Conservation (phyloP, 2,113 vertebrate species). For the Ctenomys sociabilis region DNA sequence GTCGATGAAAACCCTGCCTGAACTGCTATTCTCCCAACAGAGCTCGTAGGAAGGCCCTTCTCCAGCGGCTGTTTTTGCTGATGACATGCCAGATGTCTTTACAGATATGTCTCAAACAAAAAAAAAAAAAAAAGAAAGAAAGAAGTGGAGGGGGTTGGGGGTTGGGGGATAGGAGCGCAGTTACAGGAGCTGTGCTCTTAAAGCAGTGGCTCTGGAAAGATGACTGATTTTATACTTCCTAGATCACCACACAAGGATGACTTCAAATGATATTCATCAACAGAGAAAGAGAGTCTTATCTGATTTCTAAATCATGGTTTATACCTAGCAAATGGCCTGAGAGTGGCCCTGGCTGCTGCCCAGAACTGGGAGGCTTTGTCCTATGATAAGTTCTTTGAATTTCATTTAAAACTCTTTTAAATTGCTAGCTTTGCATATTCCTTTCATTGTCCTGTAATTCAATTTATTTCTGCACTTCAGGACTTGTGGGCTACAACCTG, state of each 20-base stretch:
- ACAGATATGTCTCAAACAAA: slow-evolving; percentile 75
- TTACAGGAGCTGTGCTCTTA: slow-evolving; percentile 81
- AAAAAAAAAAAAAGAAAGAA: neutral
- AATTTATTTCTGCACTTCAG: slow-evolving; percentile 40
- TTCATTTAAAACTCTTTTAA: neutral
- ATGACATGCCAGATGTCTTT: slow-evolving; percentile 89
- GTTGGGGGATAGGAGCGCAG: slow-evolving; percentile 81
- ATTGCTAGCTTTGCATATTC: slow-evolving; percentile 30
- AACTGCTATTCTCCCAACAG: slow-evolving; percentile 86
- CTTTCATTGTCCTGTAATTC: slow-evolving; percentile 45
- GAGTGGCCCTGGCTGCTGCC: slow-evolving; percentile 52
- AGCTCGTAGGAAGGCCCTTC: slow-evolving; percentile 83
- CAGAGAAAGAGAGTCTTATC: slow-evolving; percentile 70
- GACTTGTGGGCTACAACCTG: neutral
- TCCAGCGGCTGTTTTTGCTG: slow-evolving; percentile 87
- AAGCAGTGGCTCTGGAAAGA: slow-evolving; percentile 78
- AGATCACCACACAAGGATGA: slow-evolving; percentile 73
- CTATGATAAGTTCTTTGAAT: slow-evolving; percentile 40
- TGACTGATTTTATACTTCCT: slow-evolving; percentile 76
- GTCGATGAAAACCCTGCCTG: slow-evolving; percentile 86
- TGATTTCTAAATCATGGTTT: slow-evolving; percentile 75
- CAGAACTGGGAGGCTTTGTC: slow-evolving; percentile 16
- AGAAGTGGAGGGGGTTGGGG: neutral
- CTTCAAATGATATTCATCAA: slow-evolving; percentile 78
- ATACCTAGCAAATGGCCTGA: slow-evolving; percentile 61